phyloP scores from a whole-genome alignment of 2,888 invertebrate genomes.

The Agonopterix arenella region DNA sequence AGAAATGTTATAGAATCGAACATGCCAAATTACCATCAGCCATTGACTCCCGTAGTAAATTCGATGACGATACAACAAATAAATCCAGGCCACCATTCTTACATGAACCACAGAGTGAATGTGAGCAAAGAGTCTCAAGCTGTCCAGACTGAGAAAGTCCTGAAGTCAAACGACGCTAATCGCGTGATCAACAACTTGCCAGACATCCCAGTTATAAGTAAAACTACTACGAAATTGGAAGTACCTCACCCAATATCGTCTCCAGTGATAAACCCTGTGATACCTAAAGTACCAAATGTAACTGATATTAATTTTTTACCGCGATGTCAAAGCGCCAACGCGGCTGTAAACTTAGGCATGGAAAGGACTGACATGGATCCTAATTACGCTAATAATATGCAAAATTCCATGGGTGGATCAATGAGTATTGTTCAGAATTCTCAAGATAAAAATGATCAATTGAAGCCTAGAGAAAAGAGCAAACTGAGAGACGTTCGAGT shows the following conservation, averaged over 20 bases:
- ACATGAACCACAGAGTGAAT: constrained; percentile 49
- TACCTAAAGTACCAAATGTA: constrained; percentile 63
- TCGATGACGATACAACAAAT: constrained; percentile 67
- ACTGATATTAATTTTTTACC: constrained; percentile 63
- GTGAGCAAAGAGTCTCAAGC: constrained; percentile 59
- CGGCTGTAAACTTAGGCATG: constrained; percentile 55
- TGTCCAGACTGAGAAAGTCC: constrained; percentile 58
- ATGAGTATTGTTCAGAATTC: constrained; percentile 50
- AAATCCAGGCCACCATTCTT: constrained; percentile 53
- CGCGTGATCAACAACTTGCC: constrained; percentile 41
- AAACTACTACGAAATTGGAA: constrained; percentile 55
- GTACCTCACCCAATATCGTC: constrained; percentile 70
- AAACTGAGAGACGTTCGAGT: constrained; percentile 66
- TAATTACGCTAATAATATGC: constrained; percentile 44
- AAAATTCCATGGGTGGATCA: constrained; percentile 46
- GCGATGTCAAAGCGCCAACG: constrained; percentile 66
- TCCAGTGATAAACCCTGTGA: constrained; percentile 64
- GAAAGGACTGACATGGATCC: constrained; percentile 56
- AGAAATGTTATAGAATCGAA: constrained; percentile 55
- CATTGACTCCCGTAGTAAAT: constrained; percentile 36
- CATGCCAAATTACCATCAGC: constrained; percentile 44
- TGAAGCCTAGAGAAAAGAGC: constrained; percentile 63
- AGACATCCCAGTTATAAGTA: constrained; percentile 54
- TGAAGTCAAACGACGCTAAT: constrained; percentile 50
- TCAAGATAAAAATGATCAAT: constrained; percentile 51